Evolutionary conservation across 1,140 invertebrate species (phyloP).

Genomic region (Homalodisca vitripennis): DNA sequence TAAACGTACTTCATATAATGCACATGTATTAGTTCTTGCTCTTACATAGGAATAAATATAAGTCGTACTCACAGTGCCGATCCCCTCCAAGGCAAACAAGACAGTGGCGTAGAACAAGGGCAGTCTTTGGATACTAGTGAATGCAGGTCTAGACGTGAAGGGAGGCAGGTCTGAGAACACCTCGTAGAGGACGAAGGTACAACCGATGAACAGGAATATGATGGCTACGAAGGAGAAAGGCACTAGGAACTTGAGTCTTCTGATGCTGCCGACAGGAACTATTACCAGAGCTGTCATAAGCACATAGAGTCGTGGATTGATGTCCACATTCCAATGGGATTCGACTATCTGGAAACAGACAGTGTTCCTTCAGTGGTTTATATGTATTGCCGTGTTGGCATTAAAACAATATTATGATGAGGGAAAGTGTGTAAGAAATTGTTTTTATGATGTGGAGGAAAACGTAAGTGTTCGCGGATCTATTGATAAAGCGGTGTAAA

Average conservation of each 20-base stretch:
- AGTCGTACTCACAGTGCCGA: constrained; percentile 69
- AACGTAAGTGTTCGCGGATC: too few species aligned
- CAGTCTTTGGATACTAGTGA: constrained; percentile 56
- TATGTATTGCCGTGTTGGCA: too few species aligned
- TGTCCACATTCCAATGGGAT: not conserved
- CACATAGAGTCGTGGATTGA: not conserved
- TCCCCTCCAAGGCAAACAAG: constrained; percentile 84
- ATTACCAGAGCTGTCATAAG: constrained; percentile 52
- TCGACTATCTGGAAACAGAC: not conserved
- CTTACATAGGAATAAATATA: not conserved
- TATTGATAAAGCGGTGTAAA: too few species aligned
- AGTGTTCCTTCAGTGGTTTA: too few species aligned
- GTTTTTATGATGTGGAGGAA: too few species aligned
- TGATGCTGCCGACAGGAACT: constrained; percentile 62
- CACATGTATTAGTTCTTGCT: not conserved
- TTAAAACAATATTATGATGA: too few species aligned
- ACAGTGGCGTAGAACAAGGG: constrained; percentile 82
- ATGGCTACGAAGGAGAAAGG: constrained; percentile 81
- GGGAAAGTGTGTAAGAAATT: too few species aligned
- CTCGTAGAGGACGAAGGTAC: constrained; percentile 68
- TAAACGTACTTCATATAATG: too few species aligned
- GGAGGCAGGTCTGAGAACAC: constrained; percentile 59
- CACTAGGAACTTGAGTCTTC: constrained; percentile 74
- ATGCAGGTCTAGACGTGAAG: constrained; percentile 54
- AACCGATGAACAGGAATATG: constrained; percentile 62